phyloP scores from a whole-genome alignment of 2,113 vertebrate genomes.

The Xenus cinereus region DNA sequence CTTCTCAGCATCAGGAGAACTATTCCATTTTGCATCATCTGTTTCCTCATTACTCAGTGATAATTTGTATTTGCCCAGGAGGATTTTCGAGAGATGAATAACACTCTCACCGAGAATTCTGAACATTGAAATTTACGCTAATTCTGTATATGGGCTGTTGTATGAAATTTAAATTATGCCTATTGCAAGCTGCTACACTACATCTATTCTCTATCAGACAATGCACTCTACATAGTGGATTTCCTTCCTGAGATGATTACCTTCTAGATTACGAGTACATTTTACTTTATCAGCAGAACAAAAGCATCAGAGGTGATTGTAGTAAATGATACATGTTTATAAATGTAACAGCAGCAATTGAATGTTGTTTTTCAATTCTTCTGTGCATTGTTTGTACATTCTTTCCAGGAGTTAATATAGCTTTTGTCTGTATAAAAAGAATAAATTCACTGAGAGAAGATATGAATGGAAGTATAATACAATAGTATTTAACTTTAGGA shows the following conservation, averaged over 20 bases:
- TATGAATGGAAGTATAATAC: background rate
- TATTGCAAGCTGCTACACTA: background rate
- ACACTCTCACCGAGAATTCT: background rate
- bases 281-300: conserved; percentile 57
- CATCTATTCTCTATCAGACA: conserved; percentile 33
- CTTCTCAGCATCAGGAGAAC: conserved; percentile 47
- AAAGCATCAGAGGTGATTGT: conserved; percentile 46
- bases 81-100: conserved; percentile 45
- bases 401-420: background rate
- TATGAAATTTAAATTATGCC: conserved; percentile 58
- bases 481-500: background rate
- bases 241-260: conserved; percentile 54
- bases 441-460: background rate
- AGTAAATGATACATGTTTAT: conserved; percentile 11
- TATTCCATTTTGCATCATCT: conserved; percentile 45
- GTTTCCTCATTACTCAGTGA: conserved; percentile 46
- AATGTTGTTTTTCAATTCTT: background rate
- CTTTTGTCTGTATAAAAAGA: background rate
- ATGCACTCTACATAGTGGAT: background rate
- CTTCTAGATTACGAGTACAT: conserved; percentile 29
- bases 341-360: conserved; percentile 22
- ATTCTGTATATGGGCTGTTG: conserved; percentile 14
- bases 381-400: background rate
- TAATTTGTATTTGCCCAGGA: conserved; percentile 61
- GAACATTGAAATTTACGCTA: conserved; percentile 24